Base-by-base conservation (phyloP, 2,888 invertebrate genomes). In the Eupithecia exiguata region DNA sequence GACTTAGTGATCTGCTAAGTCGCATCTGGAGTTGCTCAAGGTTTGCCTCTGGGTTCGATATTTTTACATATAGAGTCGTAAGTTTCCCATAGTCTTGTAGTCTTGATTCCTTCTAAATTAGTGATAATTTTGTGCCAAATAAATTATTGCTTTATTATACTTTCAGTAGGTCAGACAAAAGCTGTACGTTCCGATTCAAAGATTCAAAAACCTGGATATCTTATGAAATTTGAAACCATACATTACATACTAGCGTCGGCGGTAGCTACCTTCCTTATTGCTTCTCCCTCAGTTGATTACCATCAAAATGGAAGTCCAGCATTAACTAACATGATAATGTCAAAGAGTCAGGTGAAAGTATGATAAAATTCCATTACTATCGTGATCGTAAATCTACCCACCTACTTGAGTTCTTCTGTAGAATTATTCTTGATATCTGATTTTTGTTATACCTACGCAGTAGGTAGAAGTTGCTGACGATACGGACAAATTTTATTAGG, bases 11-110 rank as follows among this genome's bases (percentile, higher is more conserved):
- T 62, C n/a, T n/a, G n/a, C n/a, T n/a, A n/a, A n/a, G n/a, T n/a
- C n/a, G n/a, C n/a, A n/a, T n/a, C 46, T 49, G 49, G 62, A 62
- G 62, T 72, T 25, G 25, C 25, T 72, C 71, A 68, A 49, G 71
- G 71, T 35, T 72, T 62, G 46, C 46, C 46, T 38, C 18, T 72
- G 25, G 71, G 71, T 2, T 49, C 36, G 49, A 46, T 61, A 38
- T 49, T n/a, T 68, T 53, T 40, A 38, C 53, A 30, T 66, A n/a
- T 65, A 18, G 6, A 18, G 46, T 30, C 25, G 10, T 53, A 53
- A 21, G 12, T 58, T 25, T n/a, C 49, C 9, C n/a, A 49, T 18
- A 49, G 49, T 9, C 49, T 18, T n/a, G 53, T n/a, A n/a, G 7
- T 49, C 5, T n/a, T 0, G 43, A 5, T 16, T 43, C 16, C 16